These are phyloP conservation scores for Pseudomyrmex dendroicus DNA, from an alignment of 1,140 invertebrate species.

Conservation along the genomic window DNA sequence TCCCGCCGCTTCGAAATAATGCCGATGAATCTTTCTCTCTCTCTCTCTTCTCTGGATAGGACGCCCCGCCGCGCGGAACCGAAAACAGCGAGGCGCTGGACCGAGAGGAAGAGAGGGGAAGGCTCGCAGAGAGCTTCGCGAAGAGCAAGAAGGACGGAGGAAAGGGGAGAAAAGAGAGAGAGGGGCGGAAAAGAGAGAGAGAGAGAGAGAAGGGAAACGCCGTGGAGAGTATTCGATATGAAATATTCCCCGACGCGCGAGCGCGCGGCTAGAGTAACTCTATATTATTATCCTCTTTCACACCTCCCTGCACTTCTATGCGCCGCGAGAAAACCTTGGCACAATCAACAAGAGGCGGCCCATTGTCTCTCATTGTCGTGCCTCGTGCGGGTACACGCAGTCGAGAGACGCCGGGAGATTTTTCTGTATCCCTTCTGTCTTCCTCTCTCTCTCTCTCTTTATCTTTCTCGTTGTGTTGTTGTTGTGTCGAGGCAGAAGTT, in stretches of 20 bases:
- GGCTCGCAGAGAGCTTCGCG: slow-evolving; percentile 20
- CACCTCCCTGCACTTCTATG: slow-evolving; percentile 82
- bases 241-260: slow-evolving; percentile 76
- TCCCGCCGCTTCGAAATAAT: slow-evolving; percentile 57
- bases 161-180: slow-evolving; percentile 22
- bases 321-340: slow-evolving; percentile 74
- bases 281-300: slow-evolving; percentile 86
- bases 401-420: slow-evolving; percentile 2
- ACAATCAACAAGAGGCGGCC: slow-evolving; percentile 79
- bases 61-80: slow-evolving; percentile 67
- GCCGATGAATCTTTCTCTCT: slow-evolving; percentile 42
- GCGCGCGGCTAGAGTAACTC: slow-evolving; percentile 77
- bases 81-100: slow-evolving; percentile 72
- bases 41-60: slow-evolving; percentile 25
- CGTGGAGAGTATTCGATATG: slow-evolving; percentile 63
- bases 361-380: slow-evolving; percentile 79
- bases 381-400: slow-evolving; percentile 54
- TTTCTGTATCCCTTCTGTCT: background rate
- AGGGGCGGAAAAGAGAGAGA: slow-evolving; percentile 5
- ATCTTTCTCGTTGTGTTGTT: slow-evolving; percentile 11
- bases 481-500: background rate
- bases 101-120: slow-evolving; percentile 65
- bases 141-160: slow-evolving; percentile 48
- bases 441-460: background rate
- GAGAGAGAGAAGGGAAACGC: slow-evolving; percentile 53